Percentiles rank a stretch among this genome's conserved stretches.
These are phyloP conservation scores for Calcarius ornatus DNA, from an alignment of 2,113 vertebrate species.

Conservation along the genomic window DNA sequence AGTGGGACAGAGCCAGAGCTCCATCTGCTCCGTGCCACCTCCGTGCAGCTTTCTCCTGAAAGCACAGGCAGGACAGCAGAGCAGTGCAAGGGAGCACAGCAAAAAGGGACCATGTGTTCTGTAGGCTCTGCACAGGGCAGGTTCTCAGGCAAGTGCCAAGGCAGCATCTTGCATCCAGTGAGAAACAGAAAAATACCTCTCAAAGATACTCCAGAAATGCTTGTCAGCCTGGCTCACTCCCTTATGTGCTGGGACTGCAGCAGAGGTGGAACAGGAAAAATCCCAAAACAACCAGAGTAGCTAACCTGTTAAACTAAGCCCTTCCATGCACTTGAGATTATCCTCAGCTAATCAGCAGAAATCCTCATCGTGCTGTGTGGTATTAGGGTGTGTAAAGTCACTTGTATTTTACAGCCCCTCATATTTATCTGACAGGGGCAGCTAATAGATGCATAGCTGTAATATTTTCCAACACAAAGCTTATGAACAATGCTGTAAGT, in stretches of 20 bases:
- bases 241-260: not conserved
- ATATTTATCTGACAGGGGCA: not conserved
- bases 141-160: not conserved
- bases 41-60: not conserved
- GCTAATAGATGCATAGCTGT: not conserved
- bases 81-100: not conserved
- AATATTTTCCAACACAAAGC: not conserved
- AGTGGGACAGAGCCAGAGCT: not conserved
- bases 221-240: not conserved
- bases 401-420: slow-evolving; percentile 10
- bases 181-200: not conserved
- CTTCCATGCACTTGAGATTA: slow-evolving; percentile 51
- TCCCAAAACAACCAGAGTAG: not conserved
- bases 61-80: not conserved
- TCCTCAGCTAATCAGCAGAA: slow-evolving; percentile 35
- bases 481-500: not conserved
- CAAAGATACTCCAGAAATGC: not conserved
- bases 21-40: not conserved
- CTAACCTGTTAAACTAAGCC: slow-evolving; percentile 42
- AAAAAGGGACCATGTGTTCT: not conserved
- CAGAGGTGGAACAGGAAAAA: not conserved
- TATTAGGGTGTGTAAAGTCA: slow-evolving; percentile 27
- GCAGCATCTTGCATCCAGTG: not conserved
- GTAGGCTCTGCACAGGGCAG: not conserved
- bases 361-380: slow-evolving; percentile 3